Conservation (phyloP, 2,113 vertebrate genomes). For the Cyanoramphus novaezelandiae region DNA sequence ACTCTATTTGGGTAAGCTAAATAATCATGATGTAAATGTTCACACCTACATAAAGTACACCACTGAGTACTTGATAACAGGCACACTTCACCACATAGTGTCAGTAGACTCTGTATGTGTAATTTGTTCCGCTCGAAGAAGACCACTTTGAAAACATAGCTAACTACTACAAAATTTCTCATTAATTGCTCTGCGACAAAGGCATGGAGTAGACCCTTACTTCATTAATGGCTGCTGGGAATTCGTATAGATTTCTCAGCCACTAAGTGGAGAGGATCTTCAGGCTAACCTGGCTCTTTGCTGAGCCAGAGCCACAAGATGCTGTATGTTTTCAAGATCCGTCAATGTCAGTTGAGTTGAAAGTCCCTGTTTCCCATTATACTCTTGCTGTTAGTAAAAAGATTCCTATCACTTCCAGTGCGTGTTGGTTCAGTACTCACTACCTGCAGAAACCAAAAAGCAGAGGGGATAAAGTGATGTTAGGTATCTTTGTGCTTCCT, state of each 20-base stretch:
- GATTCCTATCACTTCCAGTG: not conserved
- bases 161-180: not conserved
- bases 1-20: conserved; percentile 21
- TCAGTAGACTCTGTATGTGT: not conserved
- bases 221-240: not conserved
- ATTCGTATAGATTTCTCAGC: not conserved
- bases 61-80: not conserved
- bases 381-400: not conserved
- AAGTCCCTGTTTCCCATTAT: not conserved
- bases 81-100: not conserved
- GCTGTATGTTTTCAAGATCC: not conserved
- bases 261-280: not conserved
- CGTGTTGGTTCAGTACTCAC: not conserved
- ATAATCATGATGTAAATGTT: conserved; percentile 45
- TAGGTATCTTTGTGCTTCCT: not conserved
- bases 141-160: not conserved
- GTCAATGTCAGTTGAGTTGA: not conserved
- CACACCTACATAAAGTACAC: not conserved
- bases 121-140: conserved; percentile 2
- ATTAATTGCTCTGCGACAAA: not conserved
- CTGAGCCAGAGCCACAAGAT: not conserved
- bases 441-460: not conserved
- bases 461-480: not conserved
- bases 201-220: not conserved
- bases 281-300: not conserved